Evolutionary conservation across 2,797 vertebrate species (phyloP), one percentile per base, ranked within the genome.

Genomic region (Cossypha heuglini): DNA sequence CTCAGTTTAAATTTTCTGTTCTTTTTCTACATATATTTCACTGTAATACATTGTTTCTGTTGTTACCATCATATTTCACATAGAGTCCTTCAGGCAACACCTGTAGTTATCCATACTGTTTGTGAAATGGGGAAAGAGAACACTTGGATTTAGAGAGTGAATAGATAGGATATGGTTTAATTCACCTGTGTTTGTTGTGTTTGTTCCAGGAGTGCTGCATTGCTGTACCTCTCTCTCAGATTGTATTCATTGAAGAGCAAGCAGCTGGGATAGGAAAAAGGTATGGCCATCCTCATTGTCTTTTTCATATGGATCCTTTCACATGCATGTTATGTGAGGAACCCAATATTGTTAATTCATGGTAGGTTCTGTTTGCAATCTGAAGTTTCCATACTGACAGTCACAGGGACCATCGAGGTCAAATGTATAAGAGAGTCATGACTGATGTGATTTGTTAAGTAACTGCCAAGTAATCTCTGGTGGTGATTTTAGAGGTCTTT

Each of bases 221-320:
- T 87, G 98, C 98, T 84, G 89, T 99, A 92, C 99, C 98, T 29
- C 97, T 99, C 90, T 99, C 99, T 90, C 99, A 99, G 90, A 98
- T 99, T 4, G 96, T 99, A 85, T 99, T 98, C 95, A 99, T 99
- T 94, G 99, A 99, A 96, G 99, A 99, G 87, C 99, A 99, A 93
- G 98, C 99, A 74, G 99, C 98, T 63, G 99, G 99, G 57, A 99
- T 99, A 97, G 99, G 99, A 94, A 99, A 99, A 96, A 99, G 99
- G 99, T 99, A 95, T 94, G 81, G 24, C 74, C 45, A 31, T 77
- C 4, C 33, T 26, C 55, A 16, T 29, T 29, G 13, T 69, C 54
- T 84, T 86, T 93, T 76, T 68, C 45, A 78, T 16, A 5, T 38
- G 19, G 20, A 11, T 64, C 13, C 11, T 82, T 90, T 37, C 71